phyloP scores from a whole-genome alignment of 2,113 vertebrate species.

The Loxodonta africana region DNA sequence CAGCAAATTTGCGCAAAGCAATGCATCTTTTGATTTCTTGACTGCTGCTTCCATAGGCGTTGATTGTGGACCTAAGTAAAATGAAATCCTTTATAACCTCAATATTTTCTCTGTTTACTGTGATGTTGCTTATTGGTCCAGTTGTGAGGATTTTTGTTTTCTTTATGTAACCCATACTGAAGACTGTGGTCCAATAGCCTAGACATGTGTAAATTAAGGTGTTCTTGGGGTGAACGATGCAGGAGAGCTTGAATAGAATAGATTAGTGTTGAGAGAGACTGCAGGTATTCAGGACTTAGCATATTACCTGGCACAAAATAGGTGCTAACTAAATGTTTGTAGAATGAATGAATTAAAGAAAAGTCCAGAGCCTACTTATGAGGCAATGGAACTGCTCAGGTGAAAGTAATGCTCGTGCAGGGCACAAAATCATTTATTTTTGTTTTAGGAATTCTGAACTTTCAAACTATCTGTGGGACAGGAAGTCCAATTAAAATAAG shows the following conservation, averaged over 20 bases:
- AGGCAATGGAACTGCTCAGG: neutral
- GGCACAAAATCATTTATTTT: neutral
- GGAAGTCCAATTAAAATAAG: neutral
- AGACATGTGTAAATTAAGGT: neutral
- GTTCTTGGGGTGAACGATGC: accelerated
- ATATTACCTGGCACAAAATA: neutral
- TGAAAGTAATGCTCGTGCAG: neutral
- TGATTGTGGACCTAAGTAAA: too few species aligned
- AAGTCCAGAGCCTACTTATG: neutral
- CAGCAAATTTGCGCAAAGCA: too few species aligned
- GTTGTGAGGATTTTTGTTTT: too few species aligned
- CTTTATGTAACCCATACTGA: too few species aligned
- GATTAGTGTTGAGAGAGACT: neutral
- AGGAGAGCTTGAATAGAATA: neutral
- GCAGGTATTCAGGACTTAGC: neutral
- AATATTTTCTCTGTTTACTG: too few species aligned
- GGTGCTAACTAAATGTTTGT: neutral
- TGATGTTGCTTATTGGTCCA: too few species aligned
- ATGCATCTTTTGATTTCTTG: too few species aligned
- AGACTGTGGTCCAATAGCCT: neutral
- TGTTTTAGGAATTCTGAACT: neutral
- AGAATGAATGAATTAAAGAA: neutral
- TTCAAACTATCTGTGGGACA: neutral
- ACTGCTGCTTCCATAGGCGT: too few species aligned
- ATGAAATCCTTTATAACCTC: too few species aligned